Base-by-base conservation (phyloP, 2,888 invertebrate genomes). In the Thymelicus sylvestris region DNA sequence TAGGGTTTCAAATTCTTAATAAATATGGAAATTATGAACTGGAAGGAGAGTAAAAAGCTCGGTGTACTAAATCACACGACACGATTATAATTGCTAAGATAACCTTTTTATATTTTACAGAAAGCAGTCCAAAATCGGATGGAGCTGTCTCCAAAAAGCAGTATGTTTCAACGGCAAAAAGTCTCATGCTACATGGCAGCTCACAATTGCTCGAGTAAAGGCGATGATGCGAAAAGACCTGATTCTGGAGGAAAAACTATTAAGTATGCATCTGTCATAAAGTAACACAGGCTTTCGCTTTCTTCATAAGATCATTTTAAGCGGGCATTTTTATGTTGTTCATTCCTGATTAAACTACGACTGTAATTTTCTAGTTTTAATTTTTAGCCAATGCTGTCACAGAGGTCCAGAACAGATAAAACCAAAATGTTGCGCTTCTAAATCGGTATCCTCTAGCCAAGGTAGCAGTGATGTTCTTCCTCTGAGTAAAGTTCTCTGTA, bases 401-500 rank as follows among this genome's bases (percentile, higher is more conserved):
- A 66, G n/a, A n/a, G 12, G 60, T 39, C 60, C 69, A 12, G 72
- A 68, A 62, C 48, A 66, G 6, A 15, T 19, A 13, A 76, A 66
- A 47, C 19, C 69, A 6, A 75, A 69, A 52, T 77, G 77, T 38
- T 79, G 79, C 7, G 48, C 57, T 15, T 72, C 76, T 0, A 75
- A 71, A 38, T 74, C 76, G 0, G 57, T 52, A 7, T 61, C 80
- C 0, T 41, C 67, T 1, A 71, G 41, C 13, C 65, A 62, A 50
- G 55, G 0, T n/a, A 62, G 55, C 39, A 78, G 72, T 48, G 81
- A 81, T 0, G 65, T 65, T 24, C n/a, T 82, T 13, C 87, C 88
- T 0, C 81, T 92, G 2, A 84, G 79, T 74, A 86, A 86, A 80
- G 90, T 84, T 7, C 76, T 91, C 8, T 82, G 85, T 62, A 86